These are phyloP conservation scores for Chauna torquata DNA, from an alignment of 2,113 vertebrate genomes.

Conservation along the genomic window DNA sequence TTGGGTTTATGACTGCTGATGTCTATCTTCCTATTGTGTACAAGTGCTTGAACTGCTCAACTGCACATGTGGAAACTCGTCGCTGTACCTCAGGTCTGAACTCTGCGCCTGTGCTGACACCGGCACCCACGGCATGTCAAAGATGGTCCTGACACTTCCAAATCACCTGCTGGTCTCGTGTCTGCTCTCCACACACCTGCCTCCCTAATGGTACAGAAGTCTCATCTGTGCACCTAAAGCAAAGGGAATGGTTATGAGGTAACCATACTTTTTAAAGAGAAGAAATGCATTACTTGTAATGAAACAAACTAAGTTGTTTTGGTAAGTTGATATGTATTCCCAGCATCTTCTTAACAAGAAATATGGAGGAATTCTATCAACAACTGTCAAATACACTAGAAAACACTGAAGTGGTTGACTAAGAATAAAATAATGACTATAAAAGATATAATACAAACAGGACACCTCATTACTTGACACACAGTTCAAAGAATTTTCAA, in stretches of 20 bases:
- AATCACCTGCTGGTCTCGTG: not conserved
- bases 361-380: not conserved
- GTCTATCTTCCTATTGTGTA: not conserved
- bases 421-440: not conserved
- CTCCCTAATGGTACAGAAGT: not conserved
- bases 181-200: not conserved
- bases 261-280: not conserved
- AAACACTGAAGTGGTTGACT: not conserved
- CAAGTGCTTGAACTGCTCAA: not conserved
- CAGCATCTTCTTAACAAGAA: not conserved
- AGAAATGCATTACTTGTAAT: not conserved
- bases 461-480: not conserved
- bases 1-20: not conserved
- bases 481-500: not conserved
- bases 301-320: not conserved
- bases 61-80: fast-evolving
- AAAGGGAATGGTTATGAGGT: not conserved
- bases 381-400: not conserved
- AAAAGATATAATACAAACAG: not conserved
- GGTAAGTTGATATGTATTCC: not conserved
- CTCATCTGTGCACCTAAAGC: not conserved
- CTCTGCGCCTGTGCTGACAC: not conserved
- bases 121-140: fast-evolving
- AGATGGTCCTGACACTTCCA: fast-evolving
- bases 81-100: not conserved